Percentiles rank a stretch among this genome's conserved stretches.
These are phyloP conservation scores for Odontomachus brunneus DNA, from an alignment of 1,140 invertebrate genomes.

Conservation along the genomic window DNA sequence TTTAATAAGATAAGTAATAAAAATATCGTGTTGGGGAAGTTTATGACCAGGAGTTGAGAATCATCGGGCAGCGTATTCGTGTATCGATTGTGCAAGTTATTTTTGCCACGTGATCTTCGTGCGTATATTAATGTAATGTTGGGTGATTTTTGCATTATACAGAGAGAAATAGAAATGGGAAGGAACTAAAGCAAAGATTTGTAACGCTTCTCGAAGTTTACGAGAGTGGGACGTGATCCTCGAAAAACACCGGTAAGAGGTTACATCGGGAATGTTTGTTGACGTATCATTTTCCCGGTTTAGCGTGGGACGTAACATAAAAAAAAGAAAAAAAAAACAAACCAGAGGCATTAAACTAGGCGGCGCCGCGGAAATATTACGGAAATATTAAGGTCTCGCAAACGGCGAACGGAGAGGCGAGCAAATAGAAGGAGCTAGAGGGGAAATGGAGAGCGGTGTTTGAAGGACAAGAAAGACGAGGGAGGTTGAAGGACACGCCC, in stretches of 20 bases:
- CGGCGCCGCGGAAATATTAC: conserved; percentile 36
- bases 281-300: conserved; percentile 40
- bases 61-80: neutral
- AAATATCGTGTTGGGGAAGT: conserved; percentile 18
- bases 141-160: neutral
- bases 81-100: no score
- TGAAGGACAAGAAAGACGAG: neutral
- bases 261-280: conserved; percentile 17
- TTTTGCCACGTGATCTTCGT: no score
- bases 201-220: neutral
- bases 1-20: conserved; percentile 28
- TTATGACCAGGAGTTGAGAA: conserved; percentile 11
- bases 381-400: conserved; percentile 52
- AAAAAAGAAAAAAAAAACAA: conserved; percentile 15
- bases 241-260: neutral
- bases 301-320: conserved; percentile 24
- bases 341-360: conserved; percentile 22
- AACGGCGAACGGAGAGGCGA: conserved; percentile 35
- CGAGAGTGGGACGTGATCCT: neutral
- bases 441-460: conserved; percentile 25
- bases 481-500: conserved; percentile 37
- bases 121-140: neutral
- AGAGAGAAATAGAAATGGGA: neutral
- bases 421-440: conserved; percentile 16
- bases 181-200: conserved; percentile 1